A percentile compares a stretch with the other conserved stretches of the same genome.
Evolutionary conservation across 1,140 invertebrate species (phyloP).

Genomic region (Diprion similis): DNA sequence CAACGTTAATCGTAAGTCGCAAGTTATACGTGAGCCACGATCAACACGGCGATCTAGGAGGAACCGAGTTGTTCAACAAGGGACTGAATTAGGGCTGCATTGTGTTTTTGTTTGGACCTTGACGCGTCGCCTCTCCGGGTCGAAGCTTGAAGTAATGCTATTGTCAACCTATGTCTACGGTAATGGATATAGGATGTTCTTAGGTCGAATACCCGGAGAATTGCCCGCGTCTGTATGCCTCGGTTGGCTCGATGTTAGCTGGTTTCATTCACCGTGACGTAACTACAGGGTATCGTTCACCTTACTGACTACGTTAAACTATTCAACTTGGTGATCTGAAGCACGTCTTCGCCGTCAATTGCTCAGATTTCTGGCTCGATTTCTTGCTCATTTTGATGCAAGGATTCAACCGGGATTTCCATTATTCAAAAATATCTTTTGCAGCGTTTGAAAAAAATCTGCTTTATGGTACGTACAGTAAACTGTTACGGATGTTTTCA

Average conservation of each 20-base stretch:
- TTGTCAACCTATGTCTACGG: slow-evolving; percentile 32
- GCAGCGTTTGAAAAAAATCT: too few relatives aligned
- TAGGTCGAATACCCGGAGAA: not conserved
- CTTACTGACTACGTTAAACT: not conserved
- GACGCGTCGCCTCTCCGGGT: slow-evolving; percentile 11
- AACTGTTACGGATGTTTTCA: too few relatives aligned
- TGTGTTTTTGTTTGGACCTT: slow-evolving; percentile 35
- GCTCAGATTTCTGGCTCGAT: not conserved
- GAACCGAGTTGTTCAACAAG: slow-evolving; percentile 17
- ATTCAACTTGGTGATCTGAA: not conserved
- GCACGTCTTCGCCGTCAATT: not conserved
- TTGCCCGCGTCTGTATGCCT: not conserved
- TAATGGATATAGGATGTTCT: slow-evolving; percentile 32
- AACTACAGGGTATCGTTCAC: not conserved
- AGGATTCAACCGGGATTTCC: too few relatives aligned
- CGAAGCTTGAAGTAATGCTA: slow-evolving; percentile 27
- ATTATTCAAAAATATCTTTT: too few relatives aligned
- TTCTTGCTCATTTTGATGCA: not conserved
- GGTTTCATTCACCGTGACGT: not conserved
- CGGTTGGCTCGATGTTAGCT: not conserved
- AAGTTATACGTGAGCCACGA: not conserved
- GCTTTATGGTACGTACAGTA: too few relatives aligned
- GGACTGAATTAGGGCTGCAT: slow-evolving; percentile 33
- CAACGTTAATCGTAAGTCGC: not conserved
- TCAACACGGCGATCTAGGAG: not conserved